A percentile compares a stretch with the other conserved stretches of the same genome.
Evolutionary conservation across 2,888 invertebrate genomes (phyloP).

Genomic region (Andricus curvator): DNA sequence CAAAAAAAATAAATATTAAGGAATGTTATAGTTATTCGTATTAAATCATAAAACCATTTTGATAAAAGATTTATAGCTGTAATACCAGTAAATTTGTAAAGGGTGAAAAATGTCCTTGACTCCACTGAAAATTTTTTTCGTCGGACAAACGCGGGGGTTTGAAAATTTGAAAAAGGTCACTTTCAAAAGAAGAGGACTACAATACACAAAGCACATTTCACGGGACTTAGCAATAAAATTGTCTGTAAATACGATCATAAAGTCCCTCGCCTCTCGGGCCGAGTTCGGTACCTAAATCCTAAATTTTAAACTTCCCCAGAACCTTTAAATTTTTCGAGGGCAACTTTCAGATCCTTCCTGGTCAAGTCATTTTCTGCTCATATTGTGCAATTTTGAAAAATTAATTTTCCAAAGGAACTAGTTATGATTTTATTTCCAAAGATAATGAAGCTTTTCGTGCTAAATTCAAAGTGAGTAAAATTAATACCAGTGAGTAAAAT

Average conservation of each 20-base stretch:
- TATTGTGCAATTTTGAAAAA: too few species aligned
- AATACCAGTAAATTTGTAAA: neutral
- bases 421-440: too few species aligned
- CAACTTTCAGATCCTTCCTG: too few species aligned
- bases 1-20: too few species aligned
- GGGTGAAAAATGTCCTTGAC: conserved; percentile 36
- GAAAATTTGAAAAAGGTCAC: conserved; percentile 35
- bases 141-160: conserved; percentile 11
- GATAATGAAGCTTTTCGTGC: too few species aligned
- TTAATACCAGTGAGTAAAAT: too few species aligned
- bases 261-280: conserved; percentile 57
- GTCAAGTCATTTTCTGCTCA: too few species aligned
- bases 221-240: conserved; percentile 67
- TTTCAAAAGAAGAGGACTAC: conserved; percentile 49
- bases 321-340: too few species aligned
- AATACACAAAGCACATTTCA: conserved; percentile 63
- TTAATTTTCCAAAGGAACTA: too few species aligned
- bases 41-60: too few species aligned
- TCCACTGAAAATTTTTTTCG: neutral
- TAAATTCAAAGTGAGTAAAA: too few species aligned
- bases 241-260: conserved; percentile 63
- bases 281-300: neutral
- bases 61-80: neutral
- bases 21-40: too few species aligned
- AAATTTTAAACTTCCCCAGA: neutral